Conservation (phyloP, 2,797 vertebrate species). For the Sebastes steindachneri region DNA sequence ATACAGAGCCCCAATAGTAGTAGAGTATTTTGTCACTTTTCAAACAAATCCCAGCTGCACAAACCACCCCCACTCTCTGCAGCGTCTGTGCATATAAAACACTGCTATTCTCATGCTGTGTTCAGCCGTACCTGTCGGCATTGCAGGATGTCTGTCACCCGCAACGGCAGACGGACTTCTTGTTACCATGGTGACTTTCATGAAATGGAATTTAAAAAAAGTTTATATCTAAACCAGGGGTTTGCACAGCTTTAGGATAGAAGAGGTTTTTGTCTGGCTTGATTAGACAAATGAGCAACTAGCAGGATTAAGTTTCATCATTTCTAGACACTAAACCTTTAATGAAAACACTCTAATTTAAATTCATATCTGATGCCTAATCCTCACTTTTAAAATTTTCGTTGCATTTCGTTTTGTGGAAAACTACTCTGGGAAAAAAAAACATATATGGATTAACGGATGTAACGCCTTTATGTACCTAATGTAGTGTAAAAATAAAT, state of each 20-base stretch:
- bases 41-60: not conserved
- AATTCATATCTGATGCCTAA: not conserved
- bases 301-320: not conserved
- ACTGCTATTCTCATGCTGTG: not conserved
- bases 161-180: not conserved
- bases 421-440: not conserved
- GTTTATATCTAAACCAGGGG: not conserved
- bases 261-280: not conserved
- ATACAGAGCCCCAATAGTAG: not conserved
- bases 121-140: not conserved
- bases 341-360: not conserved
- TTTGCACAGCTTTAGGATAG: not conserved
- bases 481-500: not conserved
- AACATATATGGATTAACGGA: not conserved
- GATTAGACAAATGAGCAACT: not conserved
- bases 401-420: not conserved
- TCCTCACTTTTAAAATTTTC: not conserved
- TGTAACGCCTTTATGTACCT: not conserved
- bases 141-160: not conserved
- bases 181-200: slow-evolving; percentile 41
- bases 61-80: not conserved
- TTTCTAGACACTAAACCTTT: not conserved
- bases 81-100: not conserved
- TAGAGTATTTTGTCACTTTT: not conserved
- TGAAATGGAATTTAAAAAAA: not conserved